These are phyloP conservation scores for Pedicia rivosa DNA, from an alignment of 2,888 invertebrate species.

Conservation along the genomic window DNA sequence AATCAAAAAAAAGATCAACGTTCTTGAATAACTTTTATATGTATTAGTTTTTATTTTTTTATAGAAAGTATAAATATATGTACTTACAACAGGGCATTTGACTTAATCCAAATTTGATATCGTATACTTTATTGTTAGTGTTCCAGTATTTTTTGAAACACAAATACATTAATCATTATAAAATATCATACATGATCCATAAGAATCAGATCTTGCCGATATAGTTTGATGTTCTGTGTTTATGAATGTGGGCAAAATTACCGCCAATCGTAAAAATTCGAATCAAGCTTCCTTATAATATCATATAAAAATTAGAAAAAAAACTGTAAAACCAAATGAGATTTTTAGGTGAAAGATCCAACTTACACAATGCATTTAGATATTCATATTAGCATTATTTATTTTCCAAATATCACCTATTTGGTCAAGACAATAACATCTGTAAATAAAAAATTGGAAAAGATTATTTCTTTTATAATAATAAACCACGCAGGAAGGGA, in stretches of 20 bases:
- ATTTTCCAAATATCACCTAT: slow-evolving; percentile 51
- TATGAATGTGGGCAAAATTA: slow-evolving; percentile 31
- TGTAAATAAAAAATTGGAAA: slow-evolving; percentile 20
- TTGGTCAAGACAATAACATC: slow-evolving; percentile 46
- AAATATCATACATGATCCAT: slow-evolving; percentile 49
- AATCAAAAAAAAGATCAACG: too few relatives aligned
- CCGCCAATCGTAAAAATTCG: slow-evolving; percentile 27
- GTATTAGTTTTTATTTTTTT: neutral
- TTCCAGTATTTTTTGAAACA: slow-evolving; percentile 38
- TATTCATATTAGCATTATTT: slow-evolving; percentile 28
- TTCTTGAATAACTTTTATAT: too few relatives aligned
- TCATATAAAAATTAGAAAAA: too few relatives aligned
- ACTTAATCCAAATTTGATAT: slow-evolving; percentile 25
- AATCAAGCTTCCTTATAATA: neutral
- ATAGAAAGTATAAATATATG: neutral
- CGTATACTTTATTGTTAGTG: slow-evolving; percentile 24
- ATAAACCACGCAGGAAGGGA: too few relatives aligned
- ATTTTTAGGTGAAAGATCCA: neutral
- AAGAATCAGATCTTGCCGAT: slow-evolving; percentile 41
- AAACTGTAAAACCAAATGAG: too few relatives aligned
- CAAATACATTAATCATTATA: slow-evolving; percentile 53
- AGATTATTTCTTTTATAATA: too few relatives aligned
- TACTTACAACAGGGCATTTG: slow-evolving; percentile 34
- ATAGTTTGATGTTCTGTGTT: slow-evolving; percentile 27
- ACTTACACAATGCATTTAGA: slow-evolving; percentile 37